Evolutionary conservation across 2,888 invertebrate genomes (phyloP).

Genomic region (Abrostola tripartita): DNA sequence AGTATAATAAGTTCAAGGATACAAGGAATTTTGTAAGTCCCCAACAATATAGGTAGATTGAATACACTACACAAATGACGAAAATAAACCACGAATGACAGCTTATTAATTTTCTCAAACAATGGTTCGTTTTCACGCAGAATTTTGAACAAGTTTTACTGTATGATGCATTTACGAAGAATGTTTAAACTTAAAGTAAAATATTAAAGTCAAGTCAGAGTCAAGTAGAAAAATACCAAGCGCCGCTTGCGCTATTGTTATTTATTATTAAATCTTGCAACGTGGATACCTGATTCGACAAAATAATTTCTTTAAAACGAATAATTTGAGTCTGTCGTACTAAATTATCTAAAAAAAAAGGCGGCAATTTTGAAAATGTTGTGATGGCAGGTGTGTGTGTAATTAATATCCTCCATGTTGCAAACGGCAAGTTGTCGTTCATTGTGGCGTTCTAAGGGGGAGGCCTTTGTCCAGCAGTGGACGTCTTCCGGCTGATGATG

Average conservation of each 20-base stretch:
- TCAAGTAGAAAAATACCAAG: background rate
- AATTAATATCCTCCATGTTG: too few relatives aligned
- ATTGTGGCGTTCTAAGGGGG: too few relatives aligned
- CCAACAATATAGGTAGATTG: slow-evolving; percentile 60
- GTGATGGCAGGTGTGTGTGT: too few relatives aligned
- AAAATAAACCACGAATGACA: slow-evolving; percentile 82
- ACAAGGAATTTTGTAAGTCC: slow-evolving; percentile 77
- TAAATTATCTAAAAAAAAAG: too few relatives aligned
- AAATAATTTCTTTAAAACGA: too few relatives aligned
- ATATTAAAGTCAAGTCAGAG: background rate
- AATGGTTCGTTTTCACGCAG: slow-evolving; percentile 53
- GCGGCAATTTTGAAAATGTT: too few relatives aligned
- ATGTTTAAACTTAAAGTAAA: background rate
- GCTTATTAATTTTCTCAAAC: slow-evolving; percentile 48
- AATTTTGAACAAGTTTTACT: slow-evolving; percentile 14
- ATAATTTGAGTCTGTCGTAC: too few relatives aligned
- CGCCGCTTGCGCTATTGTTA: background rate
- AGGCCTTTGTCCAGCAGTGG: too few relatives aligned
- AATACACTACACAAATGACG: slow-evolving; percentile 77
- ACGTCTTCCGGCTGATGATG: too few relatives aligned
- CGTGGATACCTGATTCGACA: too few relatives aligned
- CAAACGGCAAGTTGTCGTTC: too few relatives aligned
- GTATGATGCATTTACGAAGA: slow-evolving; percentile 4
- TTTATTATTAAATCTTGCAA: background rate
- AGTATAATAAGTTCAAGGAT: slow-evolving; percentile 69